Base-by-base conservation (phyloP, 2,113 vertebrate genomes). In the Ondatra zibethicus region DNA sequence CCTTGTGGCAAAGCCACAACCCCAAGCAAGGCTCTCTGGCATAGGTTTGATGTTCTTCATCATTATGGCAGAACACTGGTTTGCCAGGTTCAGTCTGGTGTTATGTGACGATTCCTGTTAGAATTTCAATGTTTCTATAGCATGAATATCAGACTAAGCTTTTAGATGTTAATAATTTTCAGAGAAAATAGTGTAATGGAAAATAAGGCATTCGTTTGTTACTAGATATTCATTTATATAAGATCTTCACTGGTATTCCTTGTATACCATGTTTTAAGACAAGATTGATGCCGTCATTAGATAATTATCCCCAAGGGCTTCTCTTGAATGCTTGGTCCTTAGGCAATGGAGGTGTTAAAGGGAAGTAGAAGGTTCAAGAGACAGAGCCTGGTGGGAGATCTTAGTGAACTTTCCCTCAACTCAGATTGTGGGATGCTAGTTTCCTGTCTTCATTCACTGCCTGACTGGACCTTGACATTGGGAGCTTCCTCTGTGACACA, bases 41-140 rank as follows among this genome's bases (percentile, higher is more conserved):
- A 21, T n/a, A 77, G 17, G 81, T 27, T 7, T 50, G 31, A 42
- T 50, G 42, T 3, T 52, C 52, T 63, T 63, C 42, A 27, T 27
- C 23, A 14, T 45, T 68, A 1, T 7, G 12, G 23, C 29, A 78
- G 17, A 47, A 5, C 23, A 29, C 14, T 3, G 36, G 1, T 29
- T 91, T 87, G 33, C 27, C 45, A 77, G 12, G 3, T 39, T 82
- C 68, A 68, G 21, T 7, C 31, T 36, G 9, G 80, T 82, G 17
- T 25, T 73, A 7, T 21, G 4, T 52, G 88, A 75, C 45, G 78
- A 50, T 63, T 66, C 16, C 58, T 93, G 3, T 13, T 93, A 86
- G 50, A 91, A 93, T 93, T 91, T 88, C 91, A 86, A n/a, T 55
- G 39, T 78, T 36, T 78, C 23, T 78, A 16, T 47, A n/a, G 88